A percentile compares a stretch with the other conserved stretches of the same genome.
Evolutionary conservation across 2,113 vertebrate species (phyloP).

Genomic region (Saccopteryx leptura): DNA sequence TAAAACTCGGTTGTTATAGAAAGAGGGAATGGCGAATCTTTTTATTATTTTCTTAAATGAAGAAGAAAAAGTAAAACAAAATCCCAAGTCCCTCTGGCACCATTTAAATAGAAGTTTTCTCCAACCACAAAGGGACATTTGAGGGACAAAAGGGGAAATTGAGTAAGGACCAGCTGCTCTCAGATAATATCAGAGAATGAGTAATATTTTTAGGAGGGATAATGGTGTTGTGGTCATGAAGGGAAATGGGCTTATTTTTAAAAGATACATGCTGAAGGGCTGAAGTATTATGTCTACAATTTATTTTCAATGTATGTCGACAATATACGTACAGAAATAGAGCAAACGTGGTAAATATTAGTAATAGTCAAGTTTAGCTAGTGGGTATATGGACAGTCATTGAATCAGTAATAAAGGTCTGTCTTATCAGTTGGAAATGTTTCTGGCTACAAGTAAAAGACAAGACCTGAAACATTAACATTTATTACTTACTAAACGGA

Average conservation of each 20-base stretch:
- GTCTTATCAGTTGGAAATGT: neutral
- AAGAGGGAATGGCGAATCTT: neutral
- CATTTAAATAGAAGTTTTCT: constrained; percentile 45
- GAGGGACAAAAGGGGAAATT: neutral
- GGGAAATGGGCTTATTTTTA: constrained; percentile 42
- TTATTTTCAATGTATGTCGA: neutral
- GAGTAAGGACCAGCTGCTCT: neutral
- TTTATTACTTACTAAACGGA: neutral
- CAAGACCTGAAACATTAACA: neutral
- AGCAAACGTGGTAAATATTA: neutral
- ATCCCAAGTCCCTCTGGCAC: neutral
- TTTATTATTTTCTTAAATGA: neutral
- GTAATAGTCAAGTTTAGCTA: neutral
- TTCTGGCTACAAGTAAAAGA: neutral
- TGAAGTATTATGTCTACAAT: neutral
- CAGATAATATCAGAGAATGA: neutral
- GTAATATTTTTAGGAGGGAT: neutral
- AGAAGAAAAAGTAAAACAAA: constrained; percentile 10
- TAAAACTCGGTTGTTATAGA: neutral
- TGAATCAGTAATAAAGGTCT: neutral
- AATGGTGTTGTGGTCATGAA: neutral
- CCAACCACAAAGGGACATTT: neutral
- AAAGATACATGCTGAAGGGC: neutral
- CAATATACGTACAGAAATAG: neutral
- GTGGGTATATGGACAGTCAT: neutral